Conservation (phyloP, 2,113 vertebrate species). For the Callipepla squamata region DNA sequence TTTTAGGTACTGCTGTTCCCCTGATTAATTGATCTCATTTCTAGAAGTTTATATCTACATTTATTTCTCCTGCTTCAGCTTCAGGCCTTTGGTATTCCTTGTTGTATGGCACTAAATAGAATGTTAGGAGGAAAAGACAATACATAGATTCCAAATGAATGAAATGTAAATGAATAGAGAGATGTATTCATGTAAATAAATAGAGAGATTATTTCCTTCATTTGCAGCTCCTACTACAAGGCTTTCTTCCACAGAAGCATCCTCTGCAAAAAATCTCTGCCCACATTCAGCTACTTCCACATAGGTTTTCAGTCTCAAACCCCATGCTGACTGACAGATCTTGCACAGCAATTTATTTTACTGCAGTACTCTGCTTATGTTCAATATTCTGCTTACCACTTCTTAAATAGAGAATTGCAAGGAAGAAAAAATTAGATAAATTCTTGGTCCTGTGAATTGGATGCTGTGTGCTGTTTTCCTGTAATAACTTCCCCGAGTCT, state of each 20-base stretch:
- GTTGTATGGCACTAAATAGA: neutral
- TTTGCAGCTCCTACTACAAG: neutral
- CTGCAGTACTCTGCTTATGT: neutral
- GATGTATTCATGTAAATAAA: neutral
- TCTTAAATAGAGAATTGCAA: neutral
- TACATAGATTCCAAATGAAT: neutral
- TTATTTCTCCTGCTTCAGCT: neutral
- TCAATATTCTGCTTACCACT: neutral
- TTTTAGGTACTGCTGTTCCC: neutral
- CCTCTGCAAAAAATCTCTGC: neutral
- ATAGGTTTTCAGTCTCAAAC: neutral
- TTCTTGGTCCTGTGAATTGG: neutral
- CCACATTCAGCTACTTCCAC: neutral
- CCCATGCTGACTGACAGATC: neutral
- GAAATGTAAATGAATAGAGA: neutral
- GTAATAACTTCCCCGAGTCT: neutral
- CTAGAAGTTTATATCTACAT: neutral
- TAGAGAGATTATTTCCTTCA: neutral
- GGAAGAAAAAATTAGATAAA: neutral
- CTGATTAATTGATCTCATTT: neutral
- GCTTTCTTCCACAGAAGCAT: neutral
- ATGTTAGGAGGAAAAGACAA: neutral
- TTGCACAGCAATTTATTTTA: fast-evolving
- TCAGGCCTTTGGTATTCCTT: neutral
- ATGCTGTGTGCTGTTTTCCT: neutral